Evolutionary conservation across 2,113 vertebrate genomes (phyloP).

Genomic region (Tretioscincus oriximinensis): DNA sequence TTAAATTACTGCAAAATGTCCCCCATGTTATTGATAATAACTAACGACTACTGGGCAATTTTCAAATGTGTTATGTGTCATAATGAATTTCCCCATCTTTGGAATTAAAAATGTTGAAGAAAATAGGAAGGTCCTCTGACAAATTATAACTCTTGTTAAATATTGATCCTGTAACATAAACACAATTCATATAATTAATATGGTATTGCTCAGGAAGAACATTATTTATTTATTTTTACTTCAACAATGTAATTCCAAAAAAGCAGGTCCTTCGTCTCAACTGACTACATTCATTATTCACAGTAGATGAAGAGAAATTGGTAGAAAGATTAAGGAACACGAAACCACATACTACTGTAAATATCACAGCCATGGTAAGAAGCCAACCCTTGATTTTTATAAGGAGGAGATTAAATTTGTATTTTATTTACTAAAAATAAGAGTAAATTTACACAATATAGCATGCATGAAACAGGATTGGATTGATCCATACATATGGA

Average conservation of each 20-base stretch:
- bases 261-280: not conserved
- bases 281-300: not conserved
- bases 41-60: not conserved
- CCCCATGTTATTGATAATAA: not conserved
- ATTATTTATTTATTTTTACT: not conserved
- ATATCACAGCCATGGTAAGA: not conserved
- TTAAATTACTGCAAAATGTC: not conserved
- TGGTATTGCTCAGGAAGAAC: not conserved
- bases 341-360: not conserved
- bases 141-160: not conserved
- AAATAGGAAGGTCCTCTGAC: not conserved
- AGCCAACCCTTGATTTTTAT: not conserved
- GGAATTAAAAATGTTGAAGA: not conserved
- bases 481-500: not conserved
- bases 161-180: not conserved
- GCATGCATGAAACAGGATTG: not conserved
- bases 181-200: not conserved
- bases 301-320: not conserved
- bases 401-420: not conserved
- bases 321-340: not conserved
- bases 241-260: not conserved
- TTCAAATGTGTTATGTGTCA: not conserved
- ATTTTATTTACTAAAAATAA: not conserved
- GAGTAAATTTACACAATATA: not conserved
- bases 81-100: not conserved